phyloP scores from a whole-genome alignment of 2,888 invertebrate genomes.

The Eilema caniola region DNA sequence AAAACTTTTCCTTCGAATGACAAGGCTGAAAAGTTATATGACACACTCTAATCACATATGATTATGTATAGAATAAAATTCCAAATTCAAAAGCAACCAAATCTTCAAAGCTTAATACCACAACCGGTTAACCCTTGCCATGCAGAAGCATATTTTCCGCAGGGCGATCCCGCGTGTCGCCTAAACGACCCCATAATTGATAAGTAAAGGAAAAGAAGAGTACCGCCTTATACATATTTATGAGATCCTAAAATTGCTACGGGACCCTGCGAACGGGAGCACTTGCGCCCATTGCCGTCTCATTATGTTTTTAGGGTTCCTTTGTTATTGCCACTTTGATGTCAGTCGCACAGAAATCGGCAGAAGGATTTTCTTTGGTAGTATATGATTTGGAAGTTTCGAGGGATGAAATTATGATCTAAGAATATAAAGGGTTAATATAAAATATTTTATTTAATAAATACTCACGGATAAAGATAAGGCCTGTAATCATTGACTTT shows the following conservation, averaged over 20 bases:
- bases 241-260: slow-evolving; percentile 84
- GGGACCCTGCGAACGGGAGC: slow-evolving; percentile 84
- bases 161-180: slow-evolving; percentile 73
- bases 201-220: slow-evolving; percentile 87
- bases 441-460: neutral
- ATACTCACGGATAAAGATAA: neutral
- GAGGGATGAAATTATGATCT: slow-evolving; percentile 50
- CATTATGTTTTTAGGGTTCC: slow-evolving; percentile 85
- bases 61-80: slow-evolving; percentile 31
- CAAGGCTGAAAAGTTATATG: neutral
- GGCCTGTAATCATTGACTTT: neutral
- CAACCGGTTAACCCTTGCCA: slow-evolving; percentile 76
- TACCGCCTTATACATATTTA: slow-evolving; percentile 85
- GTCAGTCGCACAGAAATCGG: slow-evolving; percentile 74
- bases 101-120: slow-evolving; percentile 61
- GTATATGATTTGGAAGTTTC: slow-evolving; percentile 63
- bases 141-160: slow-evolving; percentile 67
- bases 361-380: slow-evolving; percentile 70
- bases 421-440: neutral
- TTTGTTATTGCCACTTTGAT: slow-evolving; percentile 84
- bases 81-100: slow-evolving; percentile 52
- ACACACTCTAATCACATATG: slow-evolving; percentile 2
- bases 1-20: neutral
- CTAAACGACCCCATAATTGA: slow-evolving; percentile 86
- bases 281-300: slow-evolving; percentile 81